Percentiles rank a stretch among this genome's conserved stretches.
These are phyloP conservation scores for Nomada goodeniana DNA, from an alignment of 2,888 invertebrate genomes.

Conservation along the genomic window DNA sequence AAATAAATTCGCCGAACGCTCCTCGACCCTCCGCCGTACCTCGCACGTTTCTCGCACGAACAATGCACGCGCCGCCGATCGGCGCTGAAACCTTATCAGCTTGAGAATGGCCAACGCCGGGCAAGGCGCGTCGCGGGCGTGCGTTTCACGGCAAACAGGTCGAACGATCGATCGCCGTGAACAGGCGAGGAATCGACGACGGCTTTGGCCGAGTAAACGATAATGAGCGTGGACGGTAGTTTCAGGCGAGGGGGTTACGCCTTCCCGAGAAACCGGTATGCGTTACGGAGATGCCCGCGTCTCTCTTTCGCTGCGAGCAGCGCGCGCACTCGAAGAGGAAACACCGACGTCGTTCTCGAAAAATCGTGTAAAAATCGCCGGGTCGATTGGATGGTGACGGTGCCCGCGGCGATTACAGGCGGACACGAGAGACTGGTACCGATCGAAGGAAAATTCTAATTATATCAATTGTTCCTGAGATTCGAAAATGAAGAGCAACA, in stretches of 20 bases:
- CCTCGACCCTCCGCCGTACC: neutral
- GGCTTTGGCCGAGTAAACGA: slow-evolving; percentile 67
- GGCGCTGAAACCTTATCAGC: slow-evolving; percentile 8
- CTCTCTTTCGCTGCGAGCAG: slow-evolving; percentile 47
- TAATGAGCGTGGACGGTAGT: slow-evolving; percentile 78
- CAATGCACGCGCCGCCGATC: neutral
- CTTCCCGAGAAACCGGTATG: slow-evolving; percentile 77
- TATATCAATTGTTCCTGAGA: too few relatives aligned
- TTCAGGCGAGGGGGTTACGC: slow-evolving; percentile 75
- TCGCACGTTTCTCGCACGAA: neutral
- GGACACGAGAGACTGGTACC: neutral
- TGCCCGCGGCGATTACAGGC: neutral
- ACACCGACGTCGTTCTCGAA: slow-evolving; percentile 50
- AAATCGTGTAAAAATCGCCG: slow-evolving; percentile 39
- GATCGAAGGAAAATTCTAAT: too few relatives aligned
- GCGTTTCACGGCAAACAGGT: slow-evolving; percentile 49
- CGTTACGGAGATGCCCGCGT: slow-evolving; percentile 61
- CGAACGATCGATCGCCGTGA: slow-evolving; percentile 60
- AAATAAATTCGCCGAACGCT: slow-evolving; percentile 1
- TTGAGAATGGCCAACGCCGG: neutral
- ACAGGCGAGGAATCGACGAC: slow-evolving; percentile 61
- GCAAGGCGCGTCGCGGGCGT: slow-evolving; percentile 38
- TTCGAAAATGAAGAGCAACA: too few relatives aligned
- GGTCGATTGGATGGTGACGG: neutral
- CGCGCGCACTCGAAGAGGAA: slow-evolving; percentile 58